phyloP scores from a whole-genome alignment of 2,113 vertebrate species.

The rat (Rattus norvegicus) region GRCr8 NC_086025.1:10148001-10148500 shows the following conservation, averaged over 20 bases:
- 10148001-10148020: not conserved
- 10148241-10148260: not conserved
- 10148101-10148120: rapidly evolving
- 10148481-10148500: not conserved
- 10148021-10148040: not conserved
- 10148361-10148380: not conserved
- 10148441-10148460: not conserved
- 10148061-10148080: not conserved
- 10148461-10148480: not conserved
- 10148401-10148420: rapidly evolving
- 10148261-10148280: rapidly evolving
- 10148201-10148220: not conserved
- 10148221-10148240: not conserved
- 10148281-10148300: rapidly evolving
- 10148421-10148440: not conserved
- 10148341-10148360: conserved; percentile 14
- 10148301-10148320: not conserved
- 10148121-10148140: not conserved
- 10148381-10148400: not conserved
- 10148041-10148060: not conserved
- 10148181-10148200: rapidly evolving
- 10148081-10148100: not conserved
- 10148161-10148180: rapidly evolving
- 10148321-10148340: not conserved
- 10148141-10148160: rapidly evolving